phyloP scores from a whole-genome alignment of 1,140 invertebrate genomes.

The Pygmarrhopalites habei region DNA sequence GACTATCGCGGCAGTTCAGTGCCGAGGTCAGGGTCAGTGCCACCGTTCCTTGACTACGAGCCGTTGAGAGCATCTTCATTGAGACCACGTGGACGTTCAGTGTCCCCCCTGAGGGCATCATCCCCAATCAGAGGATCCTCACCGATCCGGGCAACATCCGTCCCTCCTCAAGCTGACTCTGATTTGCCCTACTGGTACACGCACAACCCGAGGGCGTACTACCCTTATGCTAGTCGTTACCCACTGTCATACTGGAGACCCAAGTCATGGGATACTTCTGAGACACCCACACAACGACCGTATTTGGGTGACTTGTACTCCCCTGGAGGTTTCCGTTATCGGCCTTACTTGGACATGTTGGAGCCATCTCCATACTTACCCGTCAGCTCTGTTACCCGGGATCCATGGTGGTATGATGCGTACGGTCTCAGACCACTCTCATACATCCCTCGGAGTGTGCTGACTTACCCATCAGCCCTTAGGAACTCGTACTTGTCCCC shows the following conservation, averaged over 20 bases:
- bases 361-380: slow-evolving; percentile 67
- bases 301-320: slow-evolving; percentile 11
- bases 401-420: slow-evolving; percentile 70
- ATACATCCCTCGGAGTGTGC: slow-evolving; percentile 49
- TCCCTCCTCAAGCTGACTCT: background rate
- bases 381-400: slow-evolving; percentile 66
- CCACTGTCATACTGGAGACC: slow-evolving; percentile 26
- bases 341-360: slow-evolving; percentile 63
- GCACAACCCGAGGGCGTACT: slow-evolving; percentile 12
- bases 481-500: slow-evolving; percentile 79
- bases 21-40: background rate
- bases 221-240: slow-evolving; percentile 22
- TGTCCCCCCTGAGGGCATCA: slow-evolving; percentile 11
- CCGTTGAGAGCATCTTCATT: background rate
- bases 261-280: slow-evolving; percentile 17
- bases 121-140: background rate
- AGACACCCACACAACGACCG: slow-evolving; percentile 7
- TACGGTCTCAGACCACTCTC: slow-evolving; percentile 64
- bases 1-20: background rate
- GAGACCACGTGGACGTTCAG: slow-evolving; percentile 11
- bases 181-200: slow-evolving; percentile 24
- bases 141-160: background rate
- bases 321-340: slow-evolving; percentile 42
- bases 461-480: slow-evolving; percentile 66
- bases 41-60: slow-evolving; percentile 6